Evolutionary conservation across 53 echinoderm and acorn worm genomes (phyloP), one percentile per base, ranked within the genome.

Genomic region (Echinometra lucunter): DNA sequence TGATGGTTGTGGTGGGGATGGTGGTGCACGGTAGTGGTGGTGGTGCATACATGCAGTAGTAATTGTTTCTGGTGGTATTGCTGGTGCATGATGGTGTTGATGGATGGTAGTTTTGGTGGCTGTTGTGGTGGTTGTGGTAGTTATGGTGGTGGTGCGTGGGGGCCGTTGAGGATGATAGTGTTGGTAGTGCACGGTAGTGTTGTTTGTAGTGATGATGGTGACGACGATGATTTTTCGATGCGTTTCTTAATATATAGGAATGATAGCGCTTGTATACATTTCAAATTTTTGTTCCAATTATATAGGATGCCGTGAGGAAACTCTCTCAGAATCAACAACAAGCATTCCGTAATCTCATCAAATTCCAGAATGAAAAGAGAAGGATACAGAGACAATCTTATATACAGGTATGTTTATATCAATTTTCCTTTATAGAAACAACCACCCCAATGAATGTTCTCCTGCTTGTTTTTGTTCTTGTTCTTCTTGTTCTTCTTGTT

Each of bases 331-430:
- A 95, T 45, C 99, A 98, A 70, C 96, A 98, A 66, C 92, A 89
- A 47, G 89, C 95, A 34, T 98, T 97, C 92, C 66, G 95, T 92
- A 96, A 95, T 35, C 96, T 98, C 37, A 96, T 98, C 57, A 96
- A 95, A 70, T 91, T 98, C 1, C 95, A 98, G 27, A 96, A 96
- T 49, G 98, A 98, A 27, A 98, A 98, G 95, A 94, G 97, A 89
- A 93, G 95, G 57, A 93, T 97, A 25, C 91, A 96, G 57, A 89
- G 97, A 40, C 96, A 96, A 70, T 89, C 94, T 7, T 95, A 95
- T 45, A 98, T 98, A 30, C 95, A 94, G 94, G 94, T 93, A 44
- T 13, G 44, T 7, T n/a, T n/a, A 53, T 53, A 53, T 53, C 4
- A 53, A 53, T 53, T 53, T 53, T 13, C 9, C 53, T 53, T 53